Evolutionary conservation across 2,888 invertebrate genomes (phyloP), one percentile per base, ranked within the genome.

Genomic region (Thymelicus lineola): DNA sequence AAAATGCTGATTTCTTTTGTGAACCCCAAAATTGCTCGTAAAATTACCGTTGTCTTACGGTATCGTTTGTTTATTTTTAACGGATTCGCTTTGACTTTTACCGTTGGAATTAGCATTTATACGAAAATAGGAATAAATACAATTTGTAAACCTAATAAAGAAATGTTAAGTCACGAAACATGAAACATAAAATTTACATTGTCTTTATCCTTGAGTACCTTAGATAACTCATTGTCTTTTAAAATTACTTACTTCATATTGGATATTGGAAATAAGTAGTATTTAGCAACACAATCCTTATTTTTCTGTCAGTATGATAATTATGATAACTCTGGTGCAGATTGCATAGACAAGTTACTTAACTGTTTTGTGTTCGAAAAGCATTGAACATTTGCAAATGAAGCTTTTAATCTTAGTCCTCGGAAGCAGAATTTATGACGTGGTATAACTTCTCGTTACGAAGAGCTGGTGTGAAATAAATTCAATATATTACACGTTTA

Each of bases 131-230:
- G 74, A 80, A 83, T 82, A 83, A 82, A 79, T 72, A 77, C 75
- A 72, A 72, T 82, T 59, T 80, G 79, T 77, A 76, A 81, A 80
- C 79, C 80, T 82, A 85, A 82, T 81, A 79, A 82, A 80, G 80
- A 88, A 86, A 79, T 82, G 77, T 73, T 72, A 70, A 83, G 84
- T 88, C 90, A 90, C 90, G 88, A 89, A 84, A 17, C 71, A 76
- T 75, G 75, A 80, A 78, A 62, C 38, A 71, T 71, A 55, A 61
- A 48, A 55, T 76, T 81, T 85, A 84, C 82, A 77, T 82, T 77
- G 78, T 74, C 76, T 80, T 75, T 79, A 77, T 79, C 86, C 85
- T 88, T 86, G 82, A 74, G 80, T 76, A 76, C 71, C 74, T 77
- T 78, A 79, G 74, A 53, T 50, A 50, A 35, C n/a, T 7, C 6